Conservation (phyloP, 2,113 vertebrate species). For the Beaufortia kweichowensis region DNA sequence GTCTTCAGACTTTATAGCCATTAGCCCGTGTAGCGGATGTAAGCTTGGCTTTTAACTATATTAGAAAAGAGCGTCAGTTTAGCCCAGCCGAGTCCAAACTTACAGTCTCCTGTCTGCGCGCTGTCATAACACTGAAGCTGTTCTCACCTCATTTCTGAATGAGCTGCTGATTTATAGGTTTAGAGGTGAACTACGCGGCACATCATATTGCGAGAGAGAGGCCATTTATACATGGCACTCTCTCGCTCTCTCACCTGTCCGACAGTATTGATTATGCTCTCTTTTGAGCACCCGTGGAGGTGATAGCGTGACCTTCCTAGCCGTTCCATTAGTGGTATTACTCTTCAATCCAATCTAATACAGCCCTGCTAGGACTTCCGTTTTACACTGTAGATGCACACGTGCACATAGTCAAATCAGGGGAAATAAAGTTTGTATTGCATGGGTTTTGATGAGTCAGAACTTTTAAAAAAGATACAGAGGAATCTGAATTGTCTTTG, state of each 20-base stretch:
- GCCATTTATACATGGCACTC: constrained; percentile 53
- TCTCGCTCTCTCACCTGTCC: constrained; percentile 51
- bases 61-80: constrained; percentile 31
- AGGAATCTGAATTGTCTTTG: no score
- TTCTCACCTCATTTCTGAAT: constrained; percentile 39
- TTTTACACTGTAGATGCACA: constrained; percentile 28
- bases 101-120: constrained; percentile 25
- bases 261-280: constrained; percentile 51
- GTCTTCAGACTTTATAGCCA: constrained; percentile 20
- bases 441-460: background rate
- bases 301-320: constrained; percentile 60
- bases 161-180: constrained; percentile 51
- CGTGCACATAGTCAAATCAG: constrained; percentile 6
- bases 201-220: constrained; percentile 46
- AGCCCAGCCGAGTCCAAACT: constrained; percentile 28
- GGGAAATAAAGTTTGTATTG: constrained; percentile 18
- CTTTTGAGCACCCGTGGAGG: constrained; percentile 52
- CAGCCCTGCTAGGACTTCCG: constrained; percentile 10
- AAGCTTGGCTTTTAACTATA: constrained; percentile 36
- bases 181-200: constrained; percentile 44
- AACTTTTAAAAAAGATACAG: no score
- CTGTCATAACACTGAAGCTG: constrained; percentile 32
- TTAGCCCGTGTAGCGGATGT: constrained; percentile 8
- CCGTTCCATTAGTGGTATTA: constrained; percentile 64
- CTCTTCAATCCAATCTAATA: constrained; percentile 57